A percentile compares a stretch with the other conserved stretches of the same genome.
phyloP scores from a whole-genome alignment of 2,888 invertebrate species.

The Chrysolina oricalcia region DNA sequence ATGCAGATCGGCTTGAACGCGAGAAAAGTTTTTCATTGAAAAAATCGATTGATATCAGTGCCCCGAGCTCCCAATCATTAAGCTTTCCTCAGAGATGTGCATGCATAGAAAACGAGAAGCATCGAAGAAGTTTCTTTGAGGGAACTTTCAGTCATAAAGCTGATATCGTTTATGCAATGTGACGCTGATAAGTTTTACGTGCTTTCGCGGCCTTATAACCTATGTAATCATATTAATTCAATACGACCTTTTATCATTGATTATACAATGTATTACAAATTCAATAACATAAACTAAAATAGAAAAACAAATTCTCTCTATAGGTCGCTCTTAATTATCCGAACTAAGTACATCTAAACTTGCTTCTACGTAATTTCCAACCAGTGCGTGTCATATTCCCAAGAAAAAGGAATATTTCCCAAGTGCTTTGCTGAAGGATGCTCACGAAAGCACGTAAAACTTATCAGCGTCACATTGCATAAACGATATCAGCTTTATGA shows the following conservation, averaged over 20 bases:
- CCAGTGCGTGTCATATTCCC: too few relatives aligned
- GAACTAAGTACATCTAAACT: too few relatives aligned
- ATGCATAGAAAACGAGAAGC: constrained; percentile 5
- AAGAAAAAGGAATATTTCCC: too few relatives aligned
- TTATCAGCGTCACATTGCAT: constrained; percentile 5
- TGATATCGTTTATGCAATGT: not conserved
- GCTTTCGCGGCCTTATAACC: not conserved
- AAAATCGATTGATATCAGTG: constrained; percentile 8
- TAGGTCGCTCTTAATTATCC: too few relatives aligned
- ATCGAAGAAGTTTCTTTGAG: not conserved
- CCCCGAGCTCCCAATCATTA: not conserved
- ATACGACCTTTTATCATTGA: too few relatives aligned
- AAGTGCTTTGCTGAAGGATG: too few relatives aligned
- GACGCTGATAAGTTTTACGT: not conserved
- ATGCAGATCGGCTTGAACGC: not conserved
- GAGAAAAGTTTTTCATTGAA: not conserved
- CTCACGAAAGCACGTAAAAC: not conserved
- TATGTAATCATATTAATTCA: too few relatives aligned
- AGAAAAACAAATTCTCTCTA: too few relatives aligned
- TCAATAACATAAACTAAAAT: too few relatives aligned
- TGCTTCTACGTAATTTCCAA: too few relatives aligned
- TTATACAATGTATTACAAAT: too few relatives aligned
- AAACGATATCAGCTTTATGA: not conserved
- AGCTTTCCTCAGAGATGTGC: not conserved
- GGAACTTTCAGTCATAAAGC: not conserved